Conservation (phyloP, 2,888 invertebrate genomes). For the Lobophora halterata region DNA sequence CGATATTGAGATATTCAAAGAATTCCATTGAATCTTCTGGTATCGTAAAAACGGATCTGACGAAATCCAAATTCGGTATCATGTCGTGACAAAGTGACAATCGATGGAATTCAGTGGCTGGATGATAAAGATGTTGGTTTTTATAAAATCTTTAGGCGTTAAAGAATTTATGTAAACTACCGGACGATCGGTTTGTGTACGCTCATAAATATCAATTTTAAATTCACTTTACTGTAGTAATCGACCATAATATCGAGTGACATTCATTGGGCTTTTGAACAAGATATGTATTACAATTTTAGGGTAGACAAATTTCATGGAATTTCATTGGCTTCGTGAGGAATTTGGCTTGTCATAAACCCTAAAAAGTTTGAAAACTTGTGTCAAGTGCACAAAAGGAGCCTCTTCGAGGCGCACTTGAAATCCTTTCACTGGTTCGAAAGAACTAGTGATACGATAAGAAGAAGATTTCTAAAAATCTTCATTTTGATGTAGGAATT, state of each 20-base stretch:
- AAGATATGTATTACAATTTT: too few relatives aligned
- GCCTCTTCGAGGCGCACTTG: too few relatives aligned
- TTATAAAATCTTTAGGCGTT: slow-evolving; percentile 23
- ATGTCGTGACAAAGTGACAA: slow-evolving; percentile 26
- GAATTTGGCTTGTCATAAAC: too few relatives aligned
- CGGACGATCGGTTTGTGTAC: slow-evolving; percentile 13
- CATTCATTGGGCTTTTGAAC: slow-evolving; percentile 3
- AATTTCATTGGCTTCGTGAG: too few relatives aligned
- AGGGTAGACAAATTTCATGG: too few relatives aligned
- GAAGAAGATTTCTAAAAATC: too few relatives aligned
- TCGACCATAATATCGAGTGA: slow-evolving; percentile 7
- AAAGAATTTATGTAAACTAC: slow-evolving; percentile 29
- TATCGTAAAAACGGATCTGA: slow-evolving; percentile 18
- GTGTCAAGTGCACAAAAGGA: too few relatives aligned
- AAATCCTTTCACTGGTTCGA: too few relatives aligned
- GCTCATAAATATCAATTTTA: slow-evolving; percentile 3
- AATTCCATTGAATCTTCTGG: background rate
- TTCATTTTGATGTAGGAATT: too few relatives aligned
- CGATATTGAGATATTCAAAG: background rate
- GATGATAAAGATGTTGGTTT: slow-evolving; percentile 27
- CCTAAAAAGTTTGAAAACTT: too few relatives aligned
- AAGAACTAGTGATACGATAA: too few relatives aligned
- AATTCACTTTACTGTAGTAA: slow-evolving; percentile 3
- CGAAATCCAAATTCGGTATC: slow-evolving; percentile 17
- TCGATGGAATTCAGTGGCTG: slow-evolving; percentile 24